Conservation (phyloP, 1,140 invertebrate genomes). For the Cydia strobilella region DNA sequence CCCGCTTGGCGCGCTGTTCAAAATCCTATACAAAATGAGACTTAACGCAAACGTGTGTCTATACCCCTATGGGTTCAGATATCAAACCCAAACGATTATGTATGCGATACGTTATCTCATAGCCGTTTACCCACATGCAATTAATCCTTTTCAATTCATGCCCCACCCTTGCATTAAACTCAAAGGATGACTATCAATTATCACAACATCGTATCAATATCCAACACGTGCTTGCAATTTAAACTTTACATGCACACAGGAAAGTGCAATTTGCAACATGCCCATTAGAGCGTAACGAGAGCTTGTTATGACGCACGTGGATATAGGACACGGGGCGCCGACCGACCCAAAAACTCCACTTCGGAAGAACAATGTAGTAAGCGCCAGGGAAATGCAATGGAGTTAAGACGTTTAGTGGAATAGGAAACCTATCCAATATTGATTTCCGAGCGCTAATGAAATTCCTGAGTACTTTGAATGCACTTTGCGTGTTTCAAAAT, state of each 20-base stretch:
- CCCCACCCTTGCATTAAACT: background rate
- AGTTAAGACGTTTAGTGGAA: background rate
- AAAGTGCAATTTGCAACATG: conserved; percentile 8
- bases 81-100: too few species aligned
- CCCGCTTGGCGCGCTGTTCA: too few species aligned
- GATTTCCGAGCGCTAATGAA: conserved; percentile 43
- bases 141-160: conserved; percentile 2
- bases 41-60: too few species aligned
- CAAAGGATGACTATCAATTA: background rate
- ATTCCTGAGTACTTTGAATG: conserved; percentile 1
- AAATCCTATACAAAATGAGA: too few species aligned
- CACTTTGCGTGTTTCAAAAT: background rate
- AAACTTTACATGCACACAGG: background rate
- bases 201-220: background rate
- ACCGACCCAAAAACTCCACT: conserved; percentile 49
- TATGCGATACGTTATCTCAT: too few species aligned
- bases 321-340: conserved; percentile 50
- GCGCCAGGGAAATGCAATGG: background rate
- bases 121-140: background rate
- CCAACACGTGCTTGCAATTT: background rate
- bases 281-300: background rate
- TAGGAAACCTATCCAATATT: conserved; percentile 44
- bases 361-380: background rate
- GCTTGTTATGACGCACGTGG: conserved; percentile 16
- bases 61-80: too few species aligned